phyloP scores from a whole-genome alignment of 2,113 vertebrate species.

The Chaetorhynchus papuensis region DNA sequence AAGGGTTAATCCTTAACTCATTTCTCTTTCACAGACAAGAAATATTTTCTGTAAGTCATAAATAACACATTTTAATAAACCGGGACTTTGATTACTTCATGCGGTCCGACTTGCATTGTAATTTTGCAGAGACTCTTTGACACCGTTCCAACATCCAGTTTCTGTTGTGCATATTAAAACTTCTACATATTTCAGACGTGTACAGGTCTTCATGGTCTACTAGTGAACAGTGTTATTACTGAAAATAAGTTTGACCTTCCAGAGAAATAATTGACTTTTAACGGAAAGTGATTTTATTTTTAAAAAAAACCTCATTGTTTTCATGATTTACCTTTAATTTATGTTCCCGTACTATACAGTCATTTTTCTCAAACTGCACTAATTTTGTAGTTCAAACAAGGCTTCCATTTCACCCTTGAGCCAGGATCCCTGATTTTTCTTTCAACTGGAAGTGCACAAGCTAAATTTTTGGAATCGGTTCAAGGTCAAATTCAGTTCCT shows the following conservation, averaged over 20 bases:
- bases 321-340: conserved; percentile 57
- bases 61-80: conserved; percentile 71
- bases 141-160: conserved; percentile 47
- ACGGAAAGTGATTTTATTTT: conserved; percentile 33
- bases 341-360: background rate
- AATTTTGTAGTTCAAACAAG: conserved; percentile 38
- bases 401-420: conserved; percentile 16
- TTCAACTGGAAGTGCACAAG: conserved; percentile 50
- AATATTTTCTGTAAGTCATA: conserved; percentile 69
- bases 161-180: conserved; percentile 55
- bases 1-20: conserved; percentile 66
- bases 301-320: conserved; percentile 49
- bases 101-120: conserved; percentile 57
- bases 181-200: conserved; percentile 41
- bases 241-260: conserved; percentile 53
- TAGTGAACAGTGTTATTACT: conserved; percentile 54
- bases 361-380: background rate
- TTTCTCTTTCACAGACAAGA: conserved; percentile 53
- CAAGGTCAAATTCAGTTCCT: conserved; percentile 66
- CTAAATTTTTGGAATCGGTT: conserved; percentile 36
- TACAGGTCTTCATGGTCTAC: conserved; percentile 70
- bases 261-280: conserved; percentile 56
- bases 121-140: conserved; percentile 61
- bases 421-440: conserved; percentile 23
- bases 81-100: conserved; percentile 69